Evolutionary conservation across 53 echinoderm and acorn worm species (phyloP).

Genomic region (Holothuria scabra): DNA sequence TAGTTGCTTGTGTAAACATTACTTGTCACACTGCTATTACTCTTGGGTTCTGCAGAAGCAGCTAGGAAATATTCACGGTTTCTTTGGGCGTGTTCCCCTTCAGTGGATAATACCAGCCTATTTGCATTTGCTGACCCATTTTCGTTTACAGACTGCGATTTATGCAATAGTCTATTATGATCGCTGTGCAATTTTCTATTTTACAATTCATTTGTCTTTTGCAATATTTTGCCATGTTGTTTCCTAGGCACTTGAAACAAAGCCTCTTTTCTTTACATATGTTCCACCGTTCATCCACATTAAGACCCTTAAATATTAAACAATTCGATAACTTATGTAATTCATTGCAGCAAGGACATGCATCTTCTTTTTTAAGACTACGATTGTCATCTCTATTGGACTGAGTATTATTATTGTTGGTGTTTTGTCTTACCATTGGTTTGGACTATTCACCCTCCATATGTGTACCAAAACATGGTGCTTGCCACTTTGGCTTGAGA

Average conservation of each 20-base stretch:
- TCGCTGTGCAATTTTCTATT: slow-evolving; percentile 27
- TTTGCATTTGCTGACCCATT: background rate
- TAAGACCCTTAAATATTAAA: slow-evolving; percentile 10
- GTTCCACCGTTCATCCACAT: slow-evolving; percentile 15
- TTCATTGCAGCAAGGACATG: slow-evolving; percentile 5
- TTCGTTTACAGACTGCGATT: background rate
- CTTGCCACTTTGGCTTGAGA: slow-evolving; percentile 34
- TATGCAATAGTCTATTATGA: slow-evolving; percentile 45
- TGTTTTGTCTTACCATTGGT: background rate
- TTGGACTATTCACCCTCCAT: slow-evolving; percentile 3
- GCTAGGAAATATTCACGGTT: background rate
- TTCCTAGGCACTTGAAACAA: slow-evolving; percentile 36
- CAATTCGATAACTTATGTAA: slow-evolving; percentile 25
- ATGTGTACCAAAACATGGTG: slow-evolving; percentile 4
- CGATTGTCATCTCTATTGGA: background rate
- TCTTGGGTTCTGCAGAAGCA: background rate
- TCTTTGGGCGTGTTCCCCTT: background rate
- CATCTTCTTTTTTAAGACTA: background rate
- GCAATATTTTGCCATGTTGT: slow-evolving; percentile 45
- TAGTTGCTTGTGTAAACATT: background rate
- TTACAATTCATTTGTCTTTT: slow-evolving; percentile 22
- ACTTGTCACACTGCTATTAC: background rate
- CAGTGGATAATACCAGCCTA: too few relatives aligned
- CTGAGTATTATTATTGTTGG: background rate
- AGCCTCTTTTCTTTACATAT: background rate